phyloP scores from a whole-genome alignment of 2,797 vertebrate species.

The Sebastes itinus region DNA sequence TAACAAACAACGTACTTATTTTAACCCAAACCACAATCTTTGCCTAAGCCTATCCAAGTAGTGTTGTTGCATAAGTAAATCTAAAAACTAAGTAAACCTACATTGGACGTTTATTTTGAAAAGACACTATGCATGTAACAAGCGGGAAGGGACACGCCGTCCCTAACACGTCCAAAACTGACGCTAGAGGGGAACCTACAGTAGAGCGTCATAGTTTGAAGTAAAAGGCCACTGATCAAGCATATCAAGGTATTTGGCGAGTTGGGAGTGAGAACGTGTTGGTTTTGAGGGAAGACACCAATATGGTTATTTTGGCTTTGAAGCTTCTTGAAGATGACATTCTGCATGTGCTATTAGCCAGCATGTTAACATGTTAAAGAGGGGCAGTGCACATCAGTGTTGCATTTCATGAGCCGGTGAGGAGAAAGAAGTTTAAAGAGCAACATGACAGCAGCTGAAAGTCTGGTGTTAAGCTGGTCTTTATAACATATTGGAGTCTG shows the following conservation, averaged over 20 bases:
- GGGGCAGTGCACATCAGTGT: no score
- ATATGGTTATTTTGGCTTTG: background rate
- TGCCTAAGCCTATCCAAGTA: no score
- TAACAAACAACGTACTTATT: background rate
- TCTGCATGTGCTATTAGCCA: background rate
- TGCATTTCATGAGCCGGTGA: background rate
- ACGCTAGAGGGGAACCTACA: no score
- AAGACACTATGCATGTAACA: no score
- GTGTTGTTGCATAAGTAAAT: no score
- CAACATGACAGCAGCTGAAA: background rate
- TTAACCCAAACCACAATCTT: background rate
- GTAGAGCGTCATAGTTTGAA: rapidly evolving
- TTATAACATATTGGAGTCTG: background rate
- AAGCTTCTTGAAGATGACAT: background rate
- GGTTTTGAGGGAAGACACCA: background rate
- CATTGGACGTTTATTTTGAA: no score
- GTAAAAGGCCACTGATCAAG: no score
- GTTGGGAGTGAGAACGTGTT: background rate
- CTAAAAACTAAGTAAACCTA: no score
- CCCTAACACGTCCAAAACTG: no score
- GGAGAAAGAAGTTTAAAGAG: background rate
- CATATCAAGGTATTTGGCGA: no score
- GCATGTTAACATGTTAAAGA: background rate
- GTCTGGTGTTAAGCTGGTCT: background rate
- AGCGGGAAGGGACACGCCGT: no score